Conservation (phyloP, 2,113 vertebrate species). For the Beaufortia kweichowensis region DNA sequence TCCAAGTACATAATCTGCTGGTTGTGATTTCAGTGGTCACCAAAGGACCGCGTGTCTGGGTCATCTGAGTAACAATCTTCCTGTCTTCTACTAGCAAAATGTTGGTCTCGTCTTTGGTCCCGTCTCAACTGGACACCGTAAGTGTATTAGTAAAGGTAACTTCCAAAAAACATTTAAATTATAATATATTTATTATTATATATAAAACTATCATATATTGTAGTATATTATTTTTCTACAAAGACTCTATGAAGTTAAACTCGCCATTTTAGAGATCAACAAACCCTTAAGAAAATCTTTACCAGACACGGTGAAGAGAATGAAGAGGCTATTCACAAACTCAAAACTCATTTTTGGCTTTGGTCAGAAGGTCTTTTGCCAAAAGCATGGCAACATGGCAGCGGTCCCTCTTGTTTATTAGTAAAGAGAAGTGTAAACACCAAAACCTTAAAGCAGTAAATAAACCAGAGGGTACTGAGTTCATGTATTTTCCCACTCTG, state of each 20-base stretch:
- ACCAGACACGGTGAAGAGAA: slow-evolving; percentile 36
- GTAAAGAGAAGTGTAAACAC: slow-evolving; percentile 15
- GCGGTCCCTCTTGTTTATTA: slow-evolving; percentile 27
- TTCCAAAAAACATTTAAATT: too few species aligned
- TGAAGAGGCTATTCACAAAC: slow-evolving; percentile 18
- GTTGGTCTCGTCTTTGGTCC: neutral
- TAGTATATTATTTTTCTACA: neutral
- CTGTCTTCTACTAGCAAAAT: slow-evolving; percentile 13
- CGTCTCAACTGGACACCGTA: too few species aligned
- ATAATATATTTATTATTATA: too few species aligned
- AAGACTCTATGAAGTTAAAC: neutral
- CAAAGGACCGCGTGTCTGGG: neutral
- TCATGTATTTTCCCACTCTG: slow-evolving; percentile 15
- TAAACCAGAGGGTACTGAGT: slow-evolving; percentile 30
- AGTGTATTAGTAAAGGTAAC: neutral
- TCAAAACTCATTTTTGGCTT: slow-evolving; percentile 19
- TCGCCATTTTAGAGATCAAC: neutral
- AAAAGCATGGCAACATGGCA: slow-evolving; percentile 13
- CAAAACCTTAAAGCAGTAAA: slow-evolving; percentile 17
- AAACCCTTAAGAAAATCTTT: neutral
- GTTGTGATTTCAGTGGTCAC: neutral
- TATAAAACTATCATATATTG: too few species aligned
- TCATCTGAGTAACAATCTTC: neutral
- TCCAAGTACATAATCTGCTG: neutral
- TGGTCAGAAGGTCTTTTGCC: neutral